Conservation (phyloP, 2,888 invertebrate species). For the Lepidocyrtinus sp. region DNA sequence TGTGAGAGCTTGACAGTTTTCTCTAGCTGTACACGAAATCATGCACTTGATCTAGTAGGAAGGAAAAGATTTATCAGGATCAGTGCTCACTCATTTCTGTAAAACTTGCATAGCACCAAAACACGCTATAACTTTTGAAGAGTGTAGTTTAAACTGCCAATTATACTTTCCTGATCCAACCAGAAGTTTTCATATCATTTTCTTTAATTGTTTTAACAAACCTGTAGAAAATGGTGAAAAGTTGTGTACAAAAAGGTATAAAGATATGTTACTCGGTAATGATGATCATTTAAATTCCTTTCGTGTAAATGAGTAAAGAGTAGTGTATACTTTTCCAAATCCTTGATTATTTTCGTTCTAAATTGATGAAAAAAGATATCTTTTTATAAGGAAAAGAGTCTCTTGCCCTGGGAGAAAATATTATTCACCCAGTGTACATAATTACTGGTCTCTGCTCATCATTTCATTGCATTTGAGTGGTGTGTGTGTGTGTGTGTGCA, state of each 20-base stretch:
- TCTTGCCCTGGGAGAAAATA: constrained; percentile 31
- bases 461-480: constrained; percentile 26
- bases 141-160: constrained; percentile 5
- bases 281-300: constrained; percentile 18
- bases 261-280: not conserved
- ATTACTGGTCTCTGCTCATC: constrained; percentile 39
- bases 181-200: not conserved
- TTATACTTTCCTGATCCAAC: constrained; percentile 1
- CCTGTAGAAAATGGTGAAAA: constrained; percentile 5
- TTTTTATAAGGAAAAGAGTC: constrained; percentile 17
- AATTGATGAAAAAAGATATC: constrained; percentile 29
- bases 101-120: no score
- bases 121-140: no score
- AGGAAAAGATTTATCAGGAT: no score
- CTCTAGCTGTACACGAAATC: not conserved
- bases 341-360: constrained; percentile 41
- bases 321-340: not conserved
- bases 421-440: constrained; percentile 37
- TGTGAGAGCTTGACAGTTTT: constrained; percentile 18
- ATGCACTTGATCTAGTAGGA: constrained; percentile 1
- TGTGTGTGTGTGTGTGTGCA: not conserved
- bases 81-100: not conserved
- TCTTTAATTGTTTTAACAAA: constrained; percentile 5
- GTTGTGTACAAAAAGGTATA: constrained; percentile 1
- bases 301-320: not conserved